Percentiles rank a stretch among this genome's conserved stretches.
phyloP scores from a whole-genome alignment of 1,140 invertebrate species.

The Arctopsyche grandis region DNA sequence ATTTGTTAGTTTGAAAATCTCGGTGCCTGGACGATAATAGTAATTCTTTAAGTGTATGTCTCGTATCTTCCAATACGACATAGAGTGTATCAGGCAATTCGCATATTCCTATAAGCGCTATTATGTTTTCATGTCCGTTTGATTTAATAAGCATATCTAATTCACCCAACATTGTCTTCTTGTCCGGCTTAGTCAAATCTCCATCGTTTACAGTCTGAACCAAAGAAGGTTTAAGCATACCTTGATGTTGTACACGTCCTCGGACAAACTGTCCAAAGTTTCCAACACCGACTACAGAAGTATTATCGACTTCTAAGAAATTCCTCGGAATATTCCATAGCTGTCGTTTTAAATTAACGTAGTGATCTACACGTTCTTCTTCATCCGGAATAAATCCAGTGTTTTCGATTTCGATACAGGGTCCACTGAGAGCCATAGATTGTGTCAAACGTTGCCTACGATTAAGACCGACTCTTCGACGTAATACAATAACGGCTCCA shows the following conservation, averaged over 20 bases:
- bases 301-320: constrained; percentile 73
- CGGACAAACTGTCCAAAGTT: constrained; percentile 79
- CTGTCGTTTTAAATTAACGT: constrained; percentile 78
- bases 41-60: constrained; percentile 74
- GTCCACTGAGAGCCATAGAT: constrained; percentile 65
- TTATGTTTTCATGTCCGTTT: constrained; percentile 75
- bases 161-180: constrained; percentile 76
- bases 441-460: constrained; percentile 62
- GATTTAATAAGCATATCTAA: constrained; percentile 77
- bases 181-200: constrained; percentile 70
- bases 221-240: constrained; percentile 58
- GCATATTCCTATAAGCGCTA: constrained; percentile 81
- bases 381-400: constrained; percentile 79
- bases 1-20: constrained; percentile 70
- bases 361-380: constrained; percentile 75
- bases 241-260: constrained; percentile 72
- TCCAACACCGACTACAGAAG: constrained; percentile 75
- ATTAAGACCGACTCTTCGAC: constrained; percentile 58
- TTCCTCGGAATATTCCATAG: constrained; percentile 78
- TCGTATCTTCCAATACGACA: constrained; percentile 75
- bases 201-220: constrained; percentile 67
- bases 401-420: constrained; percentile 70
- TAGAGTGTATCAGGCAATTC: constrained; percentile 78
- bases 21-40: constrained; percentile 72
- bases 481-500: constrained; percentile 62